Base-by-base conservation (phyloP, 2,113 vertebrate species). In the Campylorhamphus procurvoides region DNA sequence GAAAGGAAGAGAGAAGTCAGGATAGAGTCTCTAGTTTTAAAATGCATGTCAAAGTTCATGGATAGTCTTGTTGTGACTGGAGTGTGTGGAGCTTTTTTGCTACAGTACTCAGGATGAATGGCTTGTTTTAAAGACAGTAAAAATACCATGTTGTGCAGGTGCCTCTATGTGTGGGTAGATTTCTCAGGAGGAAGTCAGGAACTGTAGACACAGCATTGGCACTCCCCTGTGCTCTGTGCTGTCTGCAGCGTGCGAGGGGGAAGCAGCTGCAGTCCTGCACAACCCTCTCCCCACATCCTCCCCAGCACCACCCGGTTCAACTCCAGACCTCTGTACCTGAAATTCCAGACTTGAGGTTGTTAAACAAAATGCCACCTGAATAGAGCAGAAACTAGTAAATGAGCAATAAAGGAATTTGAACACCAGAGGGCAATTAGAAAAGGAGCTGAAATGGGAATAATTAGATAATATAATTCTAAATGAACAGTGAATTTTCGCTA, bases 61-160 rank as follows among this genome's bases (percentile, higher is more conserved):
- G 12, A 44, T 68, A 85, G 55, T 78, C 44, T 33, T 49, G 10
- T 55, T 53, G 35, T 2, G 5, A 84, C 25, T 7, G 2, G 56
- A 78, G 23, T 52, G 25, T 18, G 19, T 84, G 31, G 22, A 88
- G 42, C 14, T 88, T 85, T 93, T 88, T 93, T 78, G 24, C 64
- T 49, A 40, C 90, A 90, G 94, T 74, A n/a, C 28, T 67, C 42
- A 64, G 78, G 91, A 88, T 5, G 7, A 89, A 94, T 86, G 44
- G 33, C 31, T 90, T 95, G 39, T 90, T 96, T 95, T 64, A 90
- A 96, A 92, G 64, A 95, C 64, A 88, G 90, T 96, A 94, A 95
- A 97, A 96, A 71, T 81, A 25, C 64, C 35, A 52, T 44, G 40
- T 58, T 84, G 56, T 72, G 79, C 90, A 93, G 92, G 83, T 95